Conservation (phyloP, 2,888 invertebrate species). For the Agrilus mali region DNA sequence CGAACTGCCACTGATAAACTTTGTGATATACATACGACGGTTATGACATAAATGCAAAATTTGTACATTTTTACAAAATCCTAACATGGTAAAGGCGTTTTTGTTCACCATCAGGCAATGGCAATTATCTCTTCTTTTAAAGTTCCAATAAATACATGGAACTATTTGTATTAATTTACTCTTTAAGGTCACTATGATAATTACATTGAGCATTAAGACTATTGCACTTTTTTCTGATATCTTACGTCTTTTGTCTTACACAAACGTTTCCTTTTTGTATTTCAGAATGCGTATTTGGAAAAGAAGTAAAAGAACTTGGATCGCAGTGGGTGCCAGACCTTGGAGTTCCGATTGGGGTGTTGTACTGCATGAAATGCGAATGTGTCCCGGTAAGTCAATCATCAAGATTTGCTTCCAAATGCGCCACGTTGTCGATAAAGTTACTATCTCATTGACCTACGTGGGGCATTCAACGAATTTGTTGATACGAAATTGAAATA, state of each 20-base stretch:
- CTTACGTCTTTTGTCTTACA: too few relatives aligned
- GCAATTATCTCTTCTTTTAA: too few relatives aligned
- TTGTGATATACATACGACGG: too few relatives aligned
- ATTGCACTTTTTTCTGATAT: neutral
- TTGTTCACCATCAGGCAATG: too few relatives aligned
- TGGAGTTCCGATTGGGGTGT: slow-evolving; percentile 85
- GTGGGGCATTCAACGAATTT: neutral
- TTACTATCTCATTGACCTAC: too few relatives aligned
- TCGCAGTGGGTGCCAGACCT: slow-evolving; percentile 88
- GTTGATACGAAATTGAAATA: too few relatives aligned
- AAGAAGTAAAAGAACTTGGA: slow-evolving; percentile 74
- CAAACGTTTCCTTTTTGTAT: slow-evolving; percentile 29
- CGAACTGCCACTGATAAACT: too few relatives aligned
- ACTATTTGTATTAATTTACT: neutral
- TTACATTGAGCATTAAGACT: neutral
- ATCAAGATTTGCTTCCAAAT: slow-evolving; percentile 2
- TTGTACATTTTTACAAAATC: too few relatives aligned
- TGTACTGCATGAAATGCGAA: slow-evolving; percentile 93
- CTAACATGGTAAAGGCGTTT: too few relatives aligned
- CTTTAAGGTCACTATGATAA: neutral
- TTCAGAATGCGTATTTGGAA: slow-evolving; percentile 88
- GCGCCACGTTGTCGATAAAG: neutral
- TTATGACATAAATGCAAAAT: too few relatives aligned
- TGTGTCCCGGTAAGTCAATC: slow-evolving; percentile 76
- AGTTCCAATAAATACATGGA: too few relatives aligned